phyloP scores from a whole-genome alignment of 2,797 vertebrate genomes.

The Lycodopsis pacificus region DNA sequence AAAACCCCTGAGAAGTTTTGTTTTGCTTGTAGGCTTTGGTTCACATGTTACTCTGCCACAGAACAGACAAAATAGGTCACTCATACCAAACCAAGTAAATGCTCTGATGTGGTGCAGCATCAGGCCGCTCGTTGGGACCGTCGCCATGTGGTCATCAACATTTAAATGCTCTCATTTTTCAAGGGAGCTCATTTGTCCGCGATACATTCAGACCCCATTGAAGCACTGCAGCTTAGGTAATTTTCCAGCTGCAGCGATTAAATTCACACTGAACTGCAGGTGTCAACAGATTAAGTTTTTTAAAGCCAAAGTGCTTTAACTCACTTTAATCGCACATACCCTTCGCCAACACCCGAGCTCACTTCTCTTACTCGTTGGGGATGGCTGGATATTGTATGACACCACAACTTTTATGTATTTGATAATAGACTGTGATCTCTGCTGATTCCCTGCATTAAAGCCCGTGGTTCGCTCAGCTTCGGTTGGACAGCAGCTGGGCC shows the following conservation, averaged over 20 bases:
- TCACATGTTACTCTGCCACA: neutral
- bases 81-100: neutral
- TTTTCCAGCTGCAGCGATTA: slow-evolving; percentile 41
- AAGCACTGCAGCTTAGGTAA: slow-evolving; percentile 29
- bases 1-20: neutral
- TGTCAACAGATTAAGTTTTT: slow-evolving; percentile 53
- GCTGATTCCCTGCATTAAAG: slow-evolving; percentile 60
- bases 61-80: neutral
- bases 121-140: neutral
- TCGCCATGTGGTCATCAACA: neutral
- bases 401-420: slow-evolving; percentile 58
- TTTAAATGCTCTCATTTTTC: slow-evolving; percentile 1
- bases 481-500: slow-evolving; percentile 70
- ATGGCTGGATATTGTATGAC: slow-evolving; percentile 30
- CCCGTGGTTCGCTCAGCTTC: slow-evolving; percentile 49
- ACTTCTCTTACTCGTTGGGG: slow-evolving; percentile 50
- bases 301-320: slow-evolving; percentile 38
- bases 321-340: slow-evolving; percentile 19
- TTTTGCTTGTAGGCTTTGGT: neutral
- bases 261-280: slow-evolving; percentile 30
- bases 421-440: slow-evolving; percentile 66
- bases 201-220: slow-evolving; percentile 36
- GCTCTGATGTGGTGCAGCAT: neutral
- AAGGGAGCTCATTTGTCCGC: slow-evolving; percentile 36
- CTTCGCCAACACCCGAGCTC: slow-evolving; percentile 21